Conservation (phyloP, 2,888 invertebrate genomes). For the Scotopteryx bipunctaria region DNA sequence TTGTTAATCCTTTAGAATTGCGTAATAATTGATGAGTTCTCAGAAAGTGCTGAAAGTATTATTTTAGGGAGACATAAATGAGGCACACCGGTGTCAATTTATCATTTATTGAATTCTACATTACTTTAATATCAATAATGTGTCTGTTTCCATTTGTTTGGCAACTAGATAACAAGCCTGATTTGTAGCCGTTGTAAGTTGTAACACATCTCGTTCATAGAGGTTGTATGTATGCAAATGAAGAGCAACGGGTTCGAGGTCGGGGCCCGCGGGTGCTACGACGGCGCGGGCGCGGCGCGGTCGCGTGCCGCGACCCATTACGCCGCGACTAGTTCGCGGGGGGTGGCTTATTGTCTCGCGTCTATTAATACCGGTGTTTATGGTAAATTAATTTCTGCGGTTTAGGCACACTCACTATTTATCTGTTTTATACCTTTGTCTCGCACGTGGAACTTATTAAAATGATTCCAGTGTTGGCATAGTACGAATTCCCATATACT, state of each 20-base stretch:
- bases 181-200: conserved; percentile 41
- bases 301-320: conserved; percentile 76
- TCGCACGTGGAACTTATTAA: neutral
- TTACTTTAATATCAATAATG: neutral
- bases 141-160: conserved; percentile 12
- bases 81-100: no score
- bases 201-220: conserved; percentile 49
- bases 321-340: conserved; percentile 65
- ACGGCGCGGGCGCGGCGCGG: conserved; percentile 48
- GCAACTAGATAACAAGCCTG: conserved; percentile 23
- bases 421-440: conserved; percentile 31
- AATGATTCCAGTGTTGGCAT: no score
- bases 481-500: no score
- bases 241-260: conserved; percentile 59
- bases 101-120: no score
- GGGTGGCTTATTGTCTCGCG: conserved; percentile 78
- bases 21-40: conserved; percentile 61
- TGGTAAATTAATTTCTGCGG: conserved; percentile 70
- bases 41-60: neutral
- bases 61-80: neutral
- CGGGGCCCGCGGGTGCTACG: conserved; percentile 61
- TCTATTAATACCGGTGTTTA: conserved; percentile 76
- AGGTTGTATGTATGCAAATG: conserved; percentile 62
- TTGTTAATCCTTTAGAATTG: conserved; percentile 61
- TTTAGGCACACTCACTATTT: conserved; percentile 44